Base-by-base conservation (phyloP, 1,140 invertebrate genomes). In the Lepidostoma basale region DNA sequence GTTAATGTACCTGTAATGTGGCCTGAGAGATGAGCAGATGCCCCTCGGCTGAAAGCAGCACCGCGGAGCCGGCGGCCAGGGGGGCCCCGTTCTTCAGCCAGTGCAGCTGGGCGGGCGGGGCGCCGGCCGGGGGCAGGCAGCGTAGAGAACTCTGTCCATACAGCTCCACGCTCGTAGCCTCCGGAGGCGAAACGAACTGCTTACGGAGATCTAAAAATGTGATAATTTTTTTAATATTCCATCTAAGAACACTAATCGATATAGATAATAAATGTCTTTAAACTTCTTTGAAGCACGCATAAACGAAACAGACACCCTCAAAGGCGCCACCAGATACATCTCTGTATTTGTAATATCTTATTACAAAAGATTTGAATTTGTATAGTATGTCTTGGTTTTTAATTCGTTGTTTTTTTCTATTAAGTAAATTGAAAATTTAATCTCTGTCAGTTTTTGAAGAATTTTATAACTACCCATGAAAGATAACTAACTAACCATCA, bases 21-120 rank as follows among this genome's bases (percentile, higher is more conserved):
- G 95, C 94, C 76, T 96, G 91, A 62, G 92, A 91, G 63, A 99
- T 91, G 5, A 98, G 88, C 22, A 99, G 84, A 76, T 92, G 92
- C 0, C 94, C 94, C 77, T 95, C 94, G 70, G 89, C 90, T 14
- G 95, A 93, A 66, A 93, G 88, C 68, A 96, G 87, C 0, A 87
- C 78, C 49, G 83, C 83, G 9, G 85, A 12, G 9, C 30, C 88
- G 2, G 87, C 83, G 74, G 92, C 86, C 33, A 93, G 77, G 10
- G 86, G 84, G 22, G 88, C 85, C 59, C 89, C 89, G 74, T 93
- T 91, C 70, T 90, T 88, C 56, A 92, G 81, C 92, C 92, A 94
- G 74, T 89, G 90, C 56, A 98, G 88, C 71, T 91, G 86, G 0
- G 95, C 94, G 39, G 89, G 85, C 5, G 96, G 96, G 39, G 92